Evolutionary conservation across 1,140 invertebrate species (phyloP).

Genomic region (Nasonia giraulti): DNA sequence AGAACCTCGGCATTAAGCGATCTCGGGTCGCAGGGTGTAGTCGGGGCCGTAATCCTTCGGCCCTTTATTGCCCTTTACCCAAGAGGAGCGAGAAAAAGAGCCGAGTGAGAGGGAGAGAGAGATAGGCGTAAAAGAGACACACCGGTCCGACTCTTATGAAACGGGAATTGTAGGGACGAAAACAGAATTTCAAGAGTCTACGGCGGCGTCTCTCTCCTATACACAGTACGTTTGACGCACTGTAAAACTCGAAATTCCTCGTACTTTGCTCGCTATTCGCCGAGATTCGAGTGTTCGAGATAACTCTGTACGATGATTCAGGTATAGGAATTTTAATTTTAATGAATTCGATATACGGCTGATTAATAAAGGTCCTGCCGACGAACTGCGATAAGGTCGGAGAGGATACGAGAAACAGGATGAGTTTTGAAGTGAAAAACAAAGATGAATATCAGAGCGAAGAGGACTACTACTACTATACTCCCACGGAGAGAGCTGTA

Average conservation of each 20-base stretch:
- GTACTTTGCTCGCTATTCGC: too few relatives aligned
- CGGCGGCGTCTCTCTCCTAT: too few relatives aligned
- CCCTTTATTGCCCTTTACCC: slow-evolving; percentile 47
- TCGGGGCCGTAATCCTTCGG: slow-evolving; percentile 42
- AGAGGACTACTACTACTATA: background rate
- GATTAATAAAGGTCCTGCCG: background rate
- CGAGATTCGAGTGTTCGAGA: too few relatives aligned
- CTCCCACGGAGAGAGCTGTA: background rate
- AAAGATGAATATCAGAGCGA: slow-evolving; percentile 23
- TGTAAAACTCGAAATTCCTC: too few relatives aligned
- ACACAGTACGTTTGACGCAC: too few relatives aligned
- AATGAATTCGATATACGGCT: background rate
- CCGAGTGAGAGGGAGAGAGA: background rate
- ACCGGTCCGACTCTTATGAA: background rate
- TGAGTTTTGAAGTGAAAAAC: slow-evolving; percentile 9
- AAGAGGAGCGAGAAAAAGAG: slow-evolving; percentile 4
- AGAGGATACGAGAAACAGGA: background rate
- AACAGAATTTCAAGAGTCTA: background rate
- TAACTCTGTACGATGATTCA: too few relatives aligned
- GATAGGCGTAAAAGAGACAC: background rate
- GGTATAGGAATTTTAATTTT: background rate
- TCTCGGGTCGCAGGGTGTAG: slow-evolving; percentile 27
- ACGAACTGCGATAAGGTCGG: background rate
- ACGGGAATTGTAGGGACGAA: background rate
- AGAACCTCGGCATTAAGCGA: slow-evolving; percentile 50